Percentiles rank a stretch among this genome's conserved stretches.
Evolutionary conservation across 2,888 invertebrate species (phyloP).

Genomic region (Cosmopolites sordidus): DNA sequence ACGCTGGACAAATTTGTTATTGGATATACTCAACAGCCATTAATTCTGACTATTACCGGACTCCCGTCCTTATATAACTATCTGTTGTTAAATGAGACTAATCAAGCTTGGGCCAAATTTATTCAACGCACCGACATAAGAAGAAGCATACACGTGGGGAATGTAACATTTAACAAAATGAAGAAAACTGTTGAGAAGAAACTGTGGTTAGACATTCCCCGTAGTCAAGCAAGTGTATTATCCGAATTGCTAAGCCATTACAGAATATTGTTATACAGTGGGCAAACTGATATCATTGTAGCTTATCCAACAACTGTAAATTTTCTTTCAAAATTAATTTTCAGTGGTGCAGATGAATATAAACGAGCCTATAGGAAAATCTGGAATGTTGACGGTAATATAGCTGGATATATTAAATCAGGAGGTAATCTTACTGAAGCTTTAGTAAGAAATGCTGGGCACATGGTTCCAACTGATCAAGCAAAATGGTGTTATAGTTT

Average conservation of each 20-base stretch:
- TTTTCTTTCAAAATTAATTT: slow-evolving; percentile 64
- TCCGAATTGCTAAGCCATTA: slow-evolving; percentile 60
- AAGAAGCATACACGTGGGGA: slow-evolving; percentile 14
- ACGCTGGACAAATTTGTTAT: not conserved
- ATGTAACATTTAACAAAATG: slow-evolving; percentile 6
- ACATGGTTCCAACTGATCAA: slow-evolving; percentile 72
- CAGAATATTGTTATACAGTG: slow-evolving; percentile 73
- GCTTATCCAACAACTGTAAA: slow-evolving; percentile 76
- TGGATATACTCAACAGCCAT: not conserved
- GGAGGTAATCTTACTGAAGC: slow-evolving; percentile 64
- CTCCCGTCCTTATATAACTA: not conserved
- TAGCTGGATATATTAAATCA: slow-evolving; percentile 68
- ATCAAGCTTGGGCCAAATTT: slow-evolving; percentile 6
- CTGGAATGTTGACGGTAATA: slow-evolving; percentile 61
- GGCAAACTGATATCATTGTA: slow-evolving; percentile 82
- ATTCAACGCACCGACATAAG: slow-evolving; percentile 10
- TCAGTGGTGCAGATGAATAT: slow-evolving; percentile 59
- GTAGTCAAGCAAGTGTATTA: slow-evolving; percentile 13
- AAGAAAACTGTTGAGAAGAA: slow-evolving; percentile 8
- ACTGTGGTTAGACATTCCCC: slow-evolving; percentile 6
- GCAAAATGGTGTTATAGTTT: slow-evolving; percentile 69
- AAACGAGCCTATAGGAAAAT: slow-evolving; percentile 57
- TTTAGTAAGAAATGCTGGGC: slow-evolving; percentile 69
- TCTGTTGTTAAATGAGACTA: not conserved
- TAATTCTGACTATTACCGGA: not conserved